Evolutionary conservation across 2,113 vertebrate species (phyloP), one percentile per base, ranked within the genome.

Genomic region (Chaetodon auriga): DNA sequence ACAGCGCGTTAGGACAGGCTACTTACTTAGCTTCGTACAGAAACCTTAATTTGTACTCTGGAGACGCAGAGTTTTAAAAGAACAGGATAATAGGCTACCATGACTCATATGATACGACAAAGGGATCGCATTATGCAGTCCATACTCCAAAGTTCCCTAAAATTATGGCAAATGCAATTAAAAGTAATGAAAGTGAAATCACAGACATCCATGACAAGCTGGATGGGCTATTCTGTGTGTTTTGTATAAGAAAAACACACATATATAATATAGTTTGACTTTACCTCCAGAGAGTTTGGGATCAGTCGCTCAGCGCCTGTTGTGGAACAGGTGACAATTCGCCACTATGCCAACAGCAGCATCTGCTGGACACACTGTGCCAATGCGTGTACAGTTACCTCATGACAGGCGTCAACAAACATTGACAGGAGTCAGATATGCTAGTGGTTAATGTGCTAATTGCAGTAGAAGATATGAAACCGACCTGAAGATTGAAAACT

Each of bases 321-420:
- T 45, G 14, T 21, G 0, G 2, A 16, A 21, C 10, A 30, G 5
- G 12, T 35, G 35, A 53, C 4, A 21, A 1, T 30, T 64, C 19
- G 80, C 72, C 19, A 16, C 21, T 51, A 11, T 43, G 60, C 15
- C 48, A 79, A 80, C 13, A 86, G 82, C 70, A 41, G 5, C 91
- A 87, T 62, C 94, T 94, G 49, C 72, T 89, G 93, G 90, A 81
- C 43, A 45, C 13, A 2, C 1, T 10, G 3, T 5, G 49, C n/a
- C 5, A 68, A 35, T 82, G 14, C 85, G 1, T 1, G 30, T 2
- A 0, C 9, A 15, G 49, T 58, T 51, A 3, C 15, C 7, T 53
- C 13, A 19, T 4, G 38, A 30, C 43, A 61, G 38, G 7, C 35
- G 51, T 68, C 35, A 71, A 55, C 5, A 65, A 14, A 49, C 35